phyloP scores from a whole-genome alignment of 2,113 vertebrate species.

The Chroicocephalus ridibundus region DNA sequence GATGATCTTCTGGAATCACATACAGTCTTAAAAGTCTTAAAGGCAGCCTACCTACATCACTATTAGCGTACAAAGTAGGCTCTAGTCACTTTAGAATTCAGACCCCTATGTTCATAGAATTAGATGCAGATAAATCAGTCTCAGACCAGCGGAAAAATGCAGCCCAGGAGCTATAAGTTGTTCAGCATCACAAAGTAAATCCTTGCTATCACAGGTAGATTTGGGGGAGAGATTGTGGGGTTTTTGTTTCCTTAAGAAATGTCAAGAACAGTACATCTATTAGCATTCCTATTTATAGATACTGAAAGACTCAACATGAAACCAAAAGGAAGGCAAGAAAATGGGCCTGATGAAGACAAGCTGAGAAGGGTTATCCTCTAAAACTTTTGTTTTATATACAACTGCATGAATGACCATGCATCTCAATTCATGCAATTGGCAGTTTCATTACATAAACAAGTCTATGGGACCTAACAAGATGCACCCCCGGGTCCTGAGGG shows the following conservation, averaged over 20 bases:
- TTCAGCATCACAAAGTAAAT: neutral
- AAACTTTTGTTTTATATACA: neutral
- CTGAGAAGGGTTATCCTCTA: neutral
- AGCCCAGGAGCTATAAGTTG: neutral
- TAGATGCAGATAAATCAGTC: neutral
- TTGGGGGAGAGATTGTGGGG: neutral
- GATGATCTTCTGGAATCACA: neutral
- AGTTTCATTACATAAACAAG: neutral
- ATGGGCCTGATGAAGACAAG: neutral
- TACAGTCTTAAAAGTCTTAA: neutral
- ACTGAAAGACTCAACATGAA: neutral
- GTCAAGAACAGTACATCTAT: neutral
- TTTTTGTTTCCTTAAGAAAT: neutral
- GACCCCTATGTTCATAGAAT: neutral
- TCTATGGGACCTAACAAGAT: neutral
- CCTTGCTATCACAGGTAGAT: neutral
- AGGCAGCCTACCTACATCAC: neutral
- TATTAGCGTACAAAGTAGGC: neutral
- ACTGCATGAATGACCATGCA: neutral
- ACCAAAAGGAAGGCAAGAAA: neutral
- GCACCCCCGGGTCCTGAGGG: neutral
- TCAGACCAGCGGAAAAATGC: neutral
- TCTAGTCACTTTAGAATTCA: neutral
- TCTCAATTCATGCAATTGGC: neutral
- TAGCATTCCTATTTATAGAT: neutral